A percentile compares a stretch with the other conserved stretches of the same genome.
phyloP scores from a whole-genome alignment of 2,888 invertebrate species.

The Tyria jacobaeae region DNA sequence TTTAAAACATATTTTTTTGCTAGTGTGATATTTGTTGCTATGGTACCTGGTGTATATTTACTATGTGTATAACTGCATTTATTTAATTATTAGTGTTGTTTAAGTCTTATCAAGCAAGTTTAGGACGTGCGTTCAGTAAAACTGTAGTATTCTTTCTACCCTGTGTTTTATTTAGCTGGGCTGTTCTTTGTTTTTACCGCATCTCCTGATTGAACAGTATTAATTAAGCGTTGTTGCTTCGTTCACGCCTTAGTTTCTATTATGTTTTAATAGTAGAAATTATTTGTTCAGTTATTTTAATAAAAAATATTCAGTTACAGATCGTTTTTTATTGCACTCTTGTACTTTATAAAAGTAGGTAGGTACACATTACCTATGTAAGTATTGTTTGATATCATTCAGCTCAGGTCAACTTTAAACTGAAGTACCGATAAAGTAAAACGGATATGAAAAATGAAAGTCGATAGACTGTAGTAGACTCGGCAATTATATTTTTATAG shows the following conservation, averaged over 20 bases:
- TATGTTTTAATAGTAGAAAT: slow-evolving; percentile 29
- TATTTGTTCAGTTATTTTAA: slow-evolving; percentile 2
- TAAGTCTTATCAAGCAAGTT: slow-evolving; percentile 5
- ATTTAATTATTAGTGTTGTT: slow-evolving; percentile 13
- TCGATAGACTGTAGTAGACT: too few species aligned
- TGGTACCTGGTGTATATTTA: slow-evolving; percentile 20
- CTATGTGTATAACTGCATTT: slow-evolving; percentile 39
- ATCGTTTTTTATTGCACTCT: slow-evolving; percentile 1
- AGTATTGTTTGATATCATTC: neutral
- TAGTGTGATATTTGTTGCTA: slow-evolving; percentile 22
- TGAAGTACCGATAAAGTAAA: neutral
- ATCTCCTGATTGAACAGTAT: slow-evolving; percentile 39
- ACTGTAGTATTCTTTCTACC: slow-evolving; percentile 17
- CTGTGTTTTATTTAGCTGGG: slow-evolving; percentile 12
- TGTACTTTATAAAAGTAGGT: neutral
- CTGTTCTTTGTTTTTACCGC: slow-evolving; percentile 40
- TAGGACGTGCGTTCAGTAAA: neutral
- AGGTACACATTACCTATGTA: neutral
- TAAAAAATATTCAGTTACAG: slow-evolving; percentile 3
- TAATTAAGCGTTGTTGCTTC: slow-evolving; percentile 32
- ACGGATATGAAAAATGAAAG: neutral
- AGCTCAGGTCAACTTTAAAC: neutral
- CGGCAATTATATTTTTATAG: too few species aligned
- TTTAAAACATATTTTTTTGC: slow-evolving; percentile 26
- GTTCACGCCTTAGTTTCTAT: slow-evolving; percentile 41